Base-by-base conservation (phyloP, 1,140 invertebrate species). In the Cecropterus lyciades region DNA sequence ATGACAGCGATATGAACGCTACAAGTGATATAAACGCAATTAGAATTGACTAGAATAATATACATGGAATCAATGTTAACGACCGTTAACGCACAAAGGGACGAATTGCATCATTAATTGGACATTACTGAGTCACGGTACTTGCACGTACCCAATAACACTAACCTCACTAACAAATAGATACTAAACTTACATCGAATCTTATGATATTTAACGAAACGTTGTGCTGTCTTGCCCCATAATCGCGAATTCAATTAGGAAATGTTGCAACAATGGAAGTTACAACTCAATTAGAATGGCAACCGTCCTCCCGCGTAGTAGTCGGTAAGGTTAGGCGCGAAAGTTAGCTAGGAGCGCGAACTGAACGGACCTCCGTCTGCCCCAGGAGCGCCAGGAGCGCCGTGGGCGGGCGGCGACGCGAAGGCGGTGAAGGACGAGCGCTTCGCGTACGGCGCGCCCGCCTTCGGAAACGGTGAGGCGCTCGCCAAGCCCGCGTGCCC, bases 401-500 rank as follows among this genome's bases (percentile, higher is more conserved):
- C 72, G 76, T 84, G 83, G 86, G 70, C 79, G 73, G 73, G 77
- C 73, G 82, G 73, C 72, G 74, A 53, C 42, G 70, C 67, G 72
- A 72, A 55, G 67, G 40, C 65, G 59, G 55, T 56, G 46, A 67
- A 20, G 66, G 80, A 69, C 57, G 80, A 78, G 79, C 82, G 67
- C 74, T 78, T 52, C 78, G 65, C 68, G 53, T 72, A 71, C 76
- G 67, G 53, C 72, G 71, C 59, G 43, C 14, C 59, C 46, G 45
- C 65, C 71, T 69, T 69, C 75, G 72, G 70, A 70, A 75, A 78
- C 73, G 85, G 78, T 77, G 79, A 81, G 80, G 65, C 72, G 67
- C 67, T 72, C 64, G 69, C 63, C 73, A 95, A 94, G 84, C 94
- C 95, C 65, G 94, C 94, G 72, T 95, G 95, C 85, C 94, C 94